Conservation (phyloP, 2,113 vertebrate genomes). For the Sylvilagus bachmani region DNA sequence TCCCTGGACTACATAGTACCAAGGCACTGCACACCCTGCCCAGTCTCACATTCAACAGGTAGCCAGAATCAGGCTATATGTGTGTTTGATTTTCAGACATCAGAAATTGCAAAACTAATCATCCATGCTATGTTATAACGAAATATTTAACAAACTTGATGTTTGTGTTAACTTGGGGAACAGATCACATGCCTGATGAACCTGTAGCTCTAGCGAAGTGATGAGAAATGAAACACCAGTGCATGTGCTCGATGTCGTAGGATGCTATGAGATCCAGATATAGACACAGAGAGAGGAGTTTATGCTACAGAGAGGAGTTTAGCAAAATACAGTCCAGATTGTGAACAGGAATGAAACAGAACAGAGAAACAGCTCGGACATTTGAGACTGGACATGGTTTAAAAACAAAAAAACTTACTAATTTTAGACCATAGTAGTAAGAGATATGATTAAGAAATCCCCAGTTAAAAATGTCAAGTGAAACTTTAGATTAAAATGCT, state of each 20-base stretch:
- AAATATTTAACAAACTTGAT: background rate
- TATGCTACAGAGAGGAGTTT: background rate
- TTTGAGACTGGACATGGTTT: background rate
- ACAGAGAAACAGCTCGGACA: background rate
- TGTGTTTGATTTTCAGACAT: background rate
- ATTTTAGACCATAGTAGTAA: background rate
- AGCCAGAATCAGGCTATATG: background rate
- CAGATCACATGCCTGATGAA: background rate
- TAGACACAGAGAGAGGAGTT: background rate
- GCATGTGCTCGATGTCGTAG: background rate
- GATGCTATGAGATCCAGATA: background rate
- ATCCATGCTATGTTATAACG: background rate
- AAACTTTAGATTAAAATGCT: constrained; percentile 45
- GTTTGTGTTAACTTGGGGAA: background rate
- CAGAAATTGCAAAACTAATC: background rate
- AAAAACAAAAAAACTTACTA: background rate
- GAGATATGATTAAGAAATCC: background rate
- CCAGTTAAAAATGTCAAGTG: background rate
- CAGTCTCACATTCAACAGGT: background rate
- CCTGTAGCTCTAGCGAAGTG: background rate
- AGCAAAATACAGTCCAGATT: background rate
- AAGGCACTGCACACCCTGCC: background rate
- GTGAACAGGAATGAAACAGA: background rate
- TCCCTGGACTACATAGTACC: background rate
- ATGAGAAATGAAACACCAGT: background rate